These are phyloP conservation scores for Auanema freiburgensis DNA, from an alignment of 2,888 invertebrate genomes.

Conservation along the genomic window DNA sequence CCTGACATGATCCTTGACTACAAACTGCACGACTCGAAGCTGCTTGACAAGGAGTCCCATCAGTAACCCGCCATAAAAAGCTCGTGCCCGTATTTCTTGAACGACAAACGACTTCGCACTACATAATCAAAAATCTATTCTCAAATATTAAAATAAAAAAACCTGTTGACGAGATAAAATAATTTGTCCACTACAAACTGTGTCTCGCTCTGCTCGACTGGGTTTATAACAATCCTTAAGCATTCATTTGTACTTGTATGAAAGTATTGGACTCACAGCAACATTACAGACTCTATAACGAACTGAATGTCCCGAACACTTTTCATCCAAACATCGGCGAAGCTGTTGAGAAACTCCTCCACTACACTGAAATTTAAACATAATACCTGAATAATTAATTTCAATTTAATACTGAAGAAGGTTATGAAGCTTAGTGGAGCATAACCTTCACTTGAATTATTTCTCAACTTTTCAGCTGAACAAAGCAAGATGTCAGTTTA, in stretches of 20 bases:
- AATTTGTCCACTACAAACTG: constrained; percentile 41
- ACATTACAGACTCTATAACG: constrained; percentile 45
- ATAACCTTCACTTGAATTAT: constrained; percentile 12
- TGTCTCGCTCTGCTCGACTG: constrained; percentile 33
- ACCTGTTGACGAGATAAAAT: constrained; percentile 41
- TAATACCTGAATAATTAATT: not conserved
- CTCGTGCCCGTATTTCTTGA: constrained; percentile 30
- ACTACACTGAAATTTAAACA: constrained; percentile 41
- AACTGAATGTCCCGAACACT: constrained; percentile 47
- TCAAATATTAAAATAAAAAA: not conserved
- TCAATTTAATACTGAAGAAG: constrained; percentile 7
- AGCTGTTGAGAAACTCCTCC: constrained; percentile 53
- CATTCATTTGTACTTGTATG: not conserved
- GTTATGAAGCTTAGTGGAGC: not conserved
- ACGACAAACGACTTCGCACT: constrained; percentile 50
- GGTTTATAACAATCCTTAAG: constrained; percentile 37
- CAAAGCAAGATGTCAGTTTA: not conserved
- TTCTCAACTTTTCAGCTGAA: not conserved
- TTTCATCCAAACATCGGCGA: constrained; percentile 52
- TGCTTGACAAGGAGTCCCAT: constrained; percentile 41
- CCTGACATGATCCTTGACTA: constrained; percentile 36
- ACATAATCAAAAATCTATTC: constrained; percentile 10
- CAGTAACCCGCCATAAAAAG: constrained; percentile 45
- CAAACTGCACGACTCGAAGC: constrained; percentile 48
- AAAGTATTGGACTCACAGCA: constrained; percentile 19